Base-by-base conservation (phyloP, 2,113 vertebrate genomes). In the Toxostoma redivivum region DNA sequence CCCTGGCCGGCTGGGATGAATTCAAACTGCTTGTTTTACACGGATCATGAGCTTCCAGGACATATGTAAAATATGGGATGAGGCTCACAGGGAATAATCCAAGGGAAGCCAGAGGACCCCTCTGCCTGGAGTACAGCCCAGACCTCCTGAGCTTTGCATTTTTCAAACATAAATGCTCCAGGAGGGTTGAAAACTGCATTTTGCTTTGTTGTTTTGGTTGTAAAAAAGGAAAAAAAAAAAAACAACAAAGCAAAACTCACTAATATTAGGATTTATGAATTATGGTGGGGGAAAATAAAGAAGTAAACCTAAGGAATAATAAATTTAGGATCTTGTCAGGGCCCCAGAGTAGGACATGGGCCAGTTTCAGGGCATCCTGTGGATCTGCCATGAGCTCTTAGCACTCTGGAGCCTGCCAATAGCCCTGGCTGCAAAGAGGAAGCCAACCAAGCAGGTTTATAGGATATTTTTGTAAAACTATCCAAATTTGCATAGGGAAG, bases 1-100 rank as follows among this genome's bases (percentile, higher is more conserved):
- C 77, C 25, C 22, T 57, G 25, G 2, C 78, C 12, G 27, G 14
- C 81, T 87, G 58, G 11, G 91, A 51, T 73, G 94, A 58, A 87
- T 92, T 77, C 84, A 94, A 80, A 80, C 62, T 79, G 89, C 87
- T 58, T 50, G 27, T 89, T 95, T 87, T 27, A 73, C 84, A 90
- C 0, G n/a, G 65, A 12, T 33, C 51, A 28, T 20, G 61, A 37
- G 81, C 50, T 57, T 69, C 85, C 54, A 38, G 57, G 71, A 84
- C 65, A 88, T 1, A 6, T 81, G 89, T 84, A 22, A 92, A 87
- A 79, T 65, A 58, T 1, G 21, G 62, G 38, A 85, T 87, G 78
- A 72, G 58, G 65, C 65, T 94, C 81, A 20, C 1, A 40, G 40
- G 84, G 57, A 70, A 0, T 60, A 56, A 50, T 51, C 35, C 65